phyloP scores from a whole-genome alignment of 2,797 vertebrate genomes.

The Cyclura pinguis region DNA sequence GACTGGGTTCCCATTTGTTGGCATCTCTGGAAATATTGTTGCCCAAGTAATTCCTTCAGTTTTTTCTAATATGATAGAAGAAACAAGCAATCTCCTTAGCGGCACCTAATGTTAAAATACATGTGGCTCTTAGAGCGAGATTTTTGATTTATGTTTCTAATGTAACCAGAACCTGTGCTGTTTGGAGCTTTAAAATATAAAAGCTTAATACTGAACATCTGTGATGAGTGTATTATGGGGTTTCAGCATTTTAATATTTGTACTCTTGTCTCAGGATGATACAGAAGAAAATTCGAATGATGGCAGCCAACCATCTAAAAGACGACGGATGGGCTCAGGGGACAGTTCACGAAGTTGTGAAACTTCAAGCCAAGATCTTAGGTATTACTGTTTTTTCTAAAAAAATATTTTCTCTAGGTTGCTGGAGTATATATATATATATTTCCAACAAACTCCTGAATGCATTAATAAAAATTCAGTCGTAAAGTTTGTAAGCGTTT shows the following conservation, averaged over 20 bases:
- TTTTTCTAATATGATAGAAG: neutral
- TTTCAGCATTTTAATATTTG: neutral
- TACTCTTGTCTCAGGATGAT: slow-evolving; percentile 84
- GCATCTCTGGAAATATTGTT: neutral
- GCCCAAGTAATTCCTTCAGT: neutral
- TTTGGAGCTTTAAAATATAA: neutral
- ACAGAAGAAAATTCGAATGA: slow-evolving; percentile 95
- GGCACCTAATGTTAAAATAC: neutral
- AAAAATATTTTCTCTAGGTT: neutral
- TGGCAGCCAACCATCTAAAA: slow-evolving; percentile 93
- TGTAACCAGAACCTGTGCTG: neutral
- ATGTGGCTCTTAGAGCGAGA: neutral
- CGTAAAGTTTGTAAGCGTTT: neutral
- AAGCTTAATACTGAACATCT: neutral
- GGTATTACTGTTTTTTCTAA: slow-evolving; percentile 75
- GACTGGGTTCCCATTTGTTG: neutral
- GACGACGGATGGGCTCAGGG: slow-evolving; percentile 94
- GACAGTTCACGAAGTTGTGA: slow-evolving; percentile 97
- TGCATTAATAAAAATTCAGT: no score
- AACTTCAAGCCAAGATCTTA: slow-evolving; percentile 91
- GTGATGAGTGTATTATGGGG: neutral
- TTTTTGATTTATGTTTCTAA: neutral
- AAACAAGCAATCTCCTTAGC: neutral
- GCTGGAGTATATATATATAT: neutral
- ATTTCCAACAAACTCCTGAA: neutral